Evolutionary conservation across 1,140 invertebrate genomes (phyloP).

Genomic region (Macrobrachium rosenbergii): DNA sequence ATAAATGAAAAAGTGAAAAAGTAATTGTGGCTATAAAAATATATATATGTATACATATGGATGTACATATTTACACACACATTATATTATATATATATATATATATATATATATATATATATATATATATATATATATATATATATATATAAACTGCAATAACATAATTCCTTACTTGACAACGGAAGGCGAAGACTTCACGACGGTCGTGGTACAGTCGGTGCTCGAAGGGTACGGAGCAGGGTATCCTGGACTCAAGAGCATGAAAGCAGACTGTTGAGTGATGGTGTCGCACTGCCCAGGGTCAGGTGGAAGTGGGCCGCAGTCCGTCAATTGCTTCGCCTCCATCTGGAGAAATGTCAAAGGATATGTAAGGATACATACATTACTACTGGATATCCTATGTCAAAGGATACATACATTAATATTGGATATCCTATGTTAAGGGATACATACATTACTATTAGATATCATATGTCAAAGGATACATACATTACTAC

Average conservation of each 20-base stretch:
- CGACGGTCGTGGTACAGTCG: constrained; percentile 41
- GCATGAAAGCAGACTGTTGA: background rate
- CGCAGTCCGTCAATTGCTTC: constrained; percentile 16
- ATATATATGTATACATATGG: background rate
- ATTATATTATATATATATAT: background rate
- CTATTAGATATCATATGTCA: too few relatives aligned
- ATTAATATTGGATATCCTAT: too few relatives aligned
- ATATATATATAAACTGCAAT: background rate
- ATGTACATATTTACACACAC: background rate
- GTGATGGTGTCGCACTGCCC: constrained; percentile 29
- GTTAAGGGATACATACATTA: too few relatives aligned
- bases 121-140: background rate
- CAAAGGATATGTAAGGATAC: too few relatives aligned
- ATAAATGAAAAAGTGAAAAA: too few relatives aligned
- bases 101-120: background rate
- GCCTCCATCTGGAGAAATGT: background rate
- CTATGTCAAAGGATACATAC: too few relatives aligned
- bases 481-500: too few relatives aligned
- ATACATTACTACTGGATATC: too few relatives aligned
- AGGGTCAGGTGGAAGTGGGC: constrained; percentile 18
- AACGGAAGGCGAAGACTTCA: constrained; percentile 9
- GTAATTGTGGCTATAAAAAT: background rate
- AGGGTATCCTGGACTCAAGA: constrained; percentile 38
- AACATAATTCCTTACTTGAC: constrained; percentile 2
- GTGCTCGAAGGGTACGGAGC: constrained; percentile 23